Evolutionary conservation across 2,797 vertebrate species (phyloP), one percentile per base, ranked within the genome.

Genomic region (Acrossocheilus fasciatus): DNA sequence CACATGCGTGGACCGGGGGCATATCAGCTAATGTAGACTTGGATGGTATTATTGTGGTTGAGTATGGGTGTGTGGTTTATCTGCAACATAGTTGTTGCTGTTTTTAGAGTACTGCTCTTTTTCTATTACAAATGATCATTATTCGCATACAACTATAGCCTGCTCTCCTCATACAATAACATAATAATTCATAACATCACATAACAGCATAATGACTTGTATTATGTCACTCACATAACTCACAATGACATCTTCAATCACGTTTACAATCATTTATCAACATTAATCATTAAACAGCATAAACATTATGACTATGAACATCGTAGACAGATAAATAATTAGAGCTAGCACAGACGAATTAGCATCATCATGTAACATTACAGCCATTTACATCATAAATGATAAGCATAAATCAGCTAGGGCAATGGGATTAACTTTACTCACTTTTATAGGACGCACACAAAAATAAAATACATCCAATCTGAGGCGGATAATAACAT

Each of bases 31-130:
- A 62, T 1, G 4, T 26, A 26, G 11, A 62, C n/a, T n/a, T 62
- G 57, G 59, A 62, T 26, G 10, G 23, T 62, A 62, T 62, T 4
- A 54, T 20, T 54, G 69, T 81, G n/a, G 83, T 43, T 70, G 68
- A 9, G 39, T 64, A 36, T 87, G 66, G 64, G 17, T 87, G 41
- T 57, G 57, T 39, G n/a, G 54, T 92, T 88, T 89, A 91, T 89
- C 50, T 82, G 89, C 91, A 93, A 12, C 59, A 26, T n/a, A 62
- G n/a, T 26, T 26, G 26, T 26, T 26, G 26, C 26, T 26, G 26
- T 26, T 26, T 26, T 26, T 26, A 26, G 26, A 26, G 26, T 26
- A 26, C 26, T 26, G 26, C 26, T 26, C 26, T 26, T 26, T 26
- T 26, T 26, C 7, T 10, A 30, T 64, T 30, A 64, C 6, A 66